Evolutionary conservation across 2,888 invertebrate genomes (phyloP).

Genomic region (Bimastos eiseni): DNA sequence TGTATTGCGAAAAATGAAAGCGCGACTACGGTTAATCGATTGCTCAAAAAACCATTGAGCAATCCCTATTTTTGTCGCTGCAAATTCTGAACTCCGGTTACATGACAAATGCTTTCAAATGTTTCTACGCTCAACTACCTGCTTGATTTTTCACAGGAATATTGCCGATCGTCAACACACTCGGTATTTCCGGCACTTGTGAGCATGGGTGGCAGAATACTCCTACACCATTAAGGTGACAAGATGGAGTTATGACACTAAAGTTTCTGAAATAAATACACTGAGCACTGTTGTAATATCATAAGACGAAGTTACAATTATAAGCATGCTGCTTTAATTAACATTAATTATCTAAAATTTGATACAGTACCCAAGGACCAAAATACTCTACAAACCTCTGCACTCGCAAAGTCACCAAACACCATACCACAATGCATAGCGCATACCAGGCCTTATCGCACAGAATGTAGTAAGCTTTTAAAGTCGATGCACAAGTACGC

Average conservation of each 20-base stretch:
- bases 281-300: background rate
- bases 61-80: background rate
- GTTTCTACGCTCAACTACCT: background rate
- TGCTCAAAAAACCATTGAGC: background rate
- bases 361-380: background rate
- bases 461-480: background rate
- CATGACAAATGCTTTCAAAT: background rate
- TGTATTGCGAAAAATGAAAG: background rate
- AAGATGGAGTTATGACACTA: background rate
- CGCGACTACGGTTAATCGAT: background rate
- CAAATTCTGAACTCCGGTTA: background rate
- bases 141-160: background rate
- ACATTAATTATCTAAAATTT: background rate
- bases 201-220: background rate
- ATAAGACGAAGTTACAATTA: background rate
- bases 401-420: background rate
- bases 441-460: background rate
- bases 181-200: background rate
- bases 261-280: background rate
- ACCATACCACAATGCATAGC: background rate
- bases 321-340: background rate
- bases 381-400: background rate
- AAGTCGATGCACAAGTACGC: background rate
- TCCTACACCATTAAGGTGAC: conserved; percentile 6
- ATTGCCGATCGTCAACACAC: background rate